Conservation (phyloP, 2,888 invertebrate genomes). For the Falcaria lacertinaria region DNA sequence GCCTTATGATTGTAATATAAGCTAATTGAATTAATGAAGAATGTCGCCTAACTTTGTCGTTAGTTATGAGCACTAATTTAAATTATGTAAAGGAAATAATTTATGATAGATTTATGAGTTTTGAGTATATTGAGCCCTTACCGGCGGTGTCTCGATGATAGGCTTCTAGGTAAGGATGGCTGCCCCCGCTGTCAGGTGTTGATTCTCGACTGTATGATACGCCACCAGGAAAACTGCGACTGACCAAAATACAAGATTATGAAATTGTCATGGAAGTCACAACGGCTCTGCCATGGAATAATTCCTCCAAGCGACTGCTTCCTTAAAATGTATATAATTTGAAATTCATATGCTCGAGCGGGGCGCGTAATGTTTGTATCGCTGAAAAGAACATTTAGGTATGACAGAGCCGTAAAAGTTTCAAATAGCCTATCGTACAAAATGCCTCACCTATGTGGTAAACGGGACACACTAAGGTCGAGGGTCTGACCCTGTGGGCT, state of each 20-base stretch:
- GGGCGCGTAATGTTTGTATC: conserved; percentile 7
- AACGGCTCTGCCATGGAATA: neutral
- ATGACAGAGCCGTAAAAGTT: neutral
- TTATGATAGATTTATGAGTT: too few species aligned
- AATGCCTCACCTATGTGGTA: conserved; percentile 88
- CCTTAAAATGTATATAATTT: neutral
- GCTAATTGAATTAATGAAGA: conserved; percentile 14
- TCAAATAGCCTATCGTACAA: conserved; percentile 13
- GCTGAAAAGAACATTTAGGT: too few species aligned
- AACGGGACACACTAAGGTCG: conserved; percentile 92
- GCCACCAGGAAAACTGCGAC: conserved; percentile 83
- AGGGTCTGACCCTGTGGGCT: conserved; percentile 95
- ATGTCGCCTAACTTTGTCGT: neutral
- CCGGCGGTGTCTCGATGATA: conserved; percentile 91
- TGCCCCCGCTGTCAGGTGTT: conserved; percentile 93
- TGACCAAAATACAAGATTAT: conserved; percentile 38
- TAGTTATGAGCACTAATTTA: conserved; percentile 19
- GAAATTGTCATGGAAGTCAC: conserved; percentile 2
- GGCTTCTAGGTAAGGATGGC: conserved; percentile 91
- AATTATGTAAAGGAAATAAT: conserved; percentile 7
- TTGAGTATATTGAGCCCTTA: too few species aligned
- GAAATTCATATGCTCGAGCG: conserved; percentile 6
- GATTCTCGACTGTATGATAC: conserved; percentile 91
- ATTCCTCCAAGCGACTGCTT: too few species aligned
- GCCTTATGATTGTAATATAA: conserved; percentile 25